Base-by-base conservation (phyloP, 2,113 vertebrate genomes). In the Loxodonta africana region DNA sequence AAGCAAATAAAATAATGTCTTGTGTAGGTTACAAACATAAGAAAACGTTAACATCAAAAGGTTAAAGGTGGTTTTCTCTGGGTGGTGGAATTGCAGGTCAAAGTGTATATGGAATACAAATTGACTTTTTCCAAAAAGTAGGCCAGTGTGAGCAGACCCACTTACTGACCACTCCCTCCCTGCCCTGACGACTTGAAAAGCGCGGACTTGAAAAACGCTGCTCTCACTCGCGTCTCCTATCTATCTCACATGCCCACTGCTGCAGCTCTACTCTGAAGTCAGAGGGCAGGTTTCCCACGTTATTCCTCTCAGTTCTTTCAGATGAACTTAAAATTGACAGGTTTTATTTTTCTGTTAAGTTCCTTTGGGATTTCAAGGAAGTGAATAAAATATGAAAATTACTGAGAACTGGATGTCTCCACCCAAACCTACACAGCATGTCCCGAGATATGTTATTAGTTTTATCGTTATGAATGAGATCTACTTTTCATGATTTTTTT, bases 281-380 rank as follows among this genome's bases (percentile, higher is more conserved):
- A 57, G 53, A 57, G 53, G 53, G 53, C 53, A 57, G 53, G 12
- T 57, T 14, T 12, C 53, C 53, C 53, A 57, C 48, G 48, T 48
- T 48, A 48, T 7, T 23, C 46, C 65, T 67, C 25, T 30, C 62
- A 44, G 62, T 46, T 20, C 60, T 85, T 86, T n/a, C 60, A 46
- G 44, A 63, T 73, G 20, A 94, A 86, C 20, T 57, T 86, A 57
- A 95, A 82, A 62, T 18, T 41, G 33, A 76, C 15, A 83, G 30
- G 4, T 46, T 33, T 18, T 51, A 57, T 57, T 57, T n/a, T 71
- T 30, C 6, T 67, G 37, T 51, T 26, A 83, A 60, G 41, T 63
- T 82, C 37, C 90, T 83, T 83, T 48, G 17, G 44, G 67, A 88
- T 73, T 96, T 96, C 84, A 85, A 97, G 44, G 33, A 82, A 94